These are phyloP conservation scores for Lysiphlebus fabarum DNA, from an alignment of 1,140 invertebrate genomes.

Conservation along the genomic window DNA sequence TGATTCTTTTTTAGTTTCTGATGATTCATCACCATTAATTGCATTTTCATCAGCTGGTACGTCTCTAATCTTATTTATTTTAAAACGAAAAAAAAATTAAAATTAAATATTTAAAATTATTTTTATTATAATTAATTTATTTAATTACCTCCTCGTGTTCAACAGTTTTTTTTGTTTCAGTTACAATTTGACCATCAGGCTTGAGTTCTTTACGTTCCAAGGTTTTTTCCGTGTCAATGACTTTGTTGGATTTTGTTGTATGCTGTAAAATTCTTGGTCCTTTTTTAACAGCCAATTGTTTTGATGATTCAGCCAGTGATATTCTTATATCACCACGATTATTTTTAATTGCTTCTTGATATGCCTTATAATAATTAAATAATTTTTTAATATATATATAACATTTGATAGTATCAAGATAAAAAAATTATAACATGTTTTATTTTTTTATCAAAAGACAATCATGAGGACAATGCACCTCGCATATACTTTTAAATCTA, in stretches of 20 bases:
- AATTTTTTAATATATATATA: neutral
- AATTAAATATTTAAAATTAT: neutral
- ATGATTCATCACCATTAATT: constrained; percentile 46
- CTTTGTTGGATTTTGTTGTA: constrained; percentile 70
- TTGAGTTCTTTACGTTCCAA: constrained; percentile 63
- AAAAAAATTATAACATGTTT: too few species aligned
- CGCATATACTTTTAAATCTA: too few species aligned
- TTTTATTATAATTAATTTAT: neutral
- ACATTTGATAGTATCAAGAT: too few species aligned
- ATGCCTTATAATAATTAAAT: constrained; percentile 57
- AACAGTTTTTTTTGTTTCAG: constrained; percentile 73
- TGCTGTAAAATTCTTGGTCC: constrained; percentile 73
- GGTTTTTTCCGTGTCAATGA: constrained; percentile 80
- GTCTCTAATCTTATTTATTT: constrained; percentile 64
- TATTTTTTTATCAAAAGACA: too few species aligned
- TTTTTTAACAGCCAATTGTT: constrained; percentile 59
- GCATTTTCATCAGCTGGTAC: constrained; percentile 65
- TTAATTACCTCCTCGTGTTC: constrained; percentile 73
- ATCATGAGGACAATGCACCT: too few species aligned
- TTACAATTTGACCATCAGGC: constrained; percentile 78
- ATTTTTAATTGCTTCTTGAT: constrained; percentile 67
- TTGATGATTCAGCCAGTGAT: constrained; percentile 62
- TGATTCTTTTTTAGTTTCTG: constrained; percentile 57
- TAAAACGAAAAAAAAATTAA: constrained; percentile 12
- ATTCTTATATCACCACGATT: constrained; percentile 67